phyloP scores from a whole-genome alignment of 2,113 vertebrate genomes.

The Mesitornis unicolor region DNA sequence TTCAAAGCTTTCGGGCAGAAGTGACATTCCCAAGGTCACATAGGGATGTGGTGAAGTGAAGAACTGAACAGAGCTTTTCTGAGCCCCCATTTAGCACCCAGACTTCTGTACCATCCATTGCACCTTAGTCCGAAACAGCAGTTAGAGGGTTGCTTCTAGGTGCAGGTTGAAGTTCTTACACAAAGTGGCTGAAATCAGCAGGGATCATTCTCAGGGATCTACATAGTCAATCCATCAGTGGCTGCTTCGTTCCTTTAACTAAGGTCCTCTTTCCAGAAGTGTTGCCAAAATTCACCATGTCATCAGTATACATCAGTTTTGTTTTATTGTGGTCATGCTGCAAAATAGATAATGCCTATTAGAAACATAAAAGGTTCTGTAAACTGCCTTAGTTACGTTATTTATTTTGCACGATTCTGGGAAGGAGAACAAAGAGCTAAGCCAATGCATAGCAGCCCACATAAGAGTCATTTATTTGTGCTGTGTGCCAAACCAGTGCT shows the following conservation, averaged over 20 bases:
- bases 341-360: neutral
- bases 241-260: neutral
- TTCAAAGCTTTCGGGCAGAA: neutral
- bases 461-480: neutral
- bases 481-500: neutral
- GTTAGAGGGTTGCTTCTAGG: neutral
- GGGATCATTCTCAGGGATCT: neutral
- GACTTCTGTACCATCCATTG: neutral
- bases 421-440: neutral
- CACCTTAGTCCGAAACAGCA: neutral
- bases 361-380: neutral
- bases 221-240: accelerated
- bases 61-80: neutral
- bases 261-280: neutral
- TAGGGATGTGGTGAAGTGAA: neutral
- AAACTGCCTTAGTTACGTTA: neutral
- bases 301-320: neutral
- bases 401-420: neutral
- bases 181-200: neutral
- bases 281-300: accelerated
- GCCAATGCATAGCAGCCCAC: neutral
- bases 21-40: neutral
- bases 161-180: neutral
- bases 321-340: neutral
- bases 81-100: neutral